Evolutionary conservation across 2,797 vertebrate species (phyloP).

Genomic region (Pseudochaenichthys georgianus): DNA sequence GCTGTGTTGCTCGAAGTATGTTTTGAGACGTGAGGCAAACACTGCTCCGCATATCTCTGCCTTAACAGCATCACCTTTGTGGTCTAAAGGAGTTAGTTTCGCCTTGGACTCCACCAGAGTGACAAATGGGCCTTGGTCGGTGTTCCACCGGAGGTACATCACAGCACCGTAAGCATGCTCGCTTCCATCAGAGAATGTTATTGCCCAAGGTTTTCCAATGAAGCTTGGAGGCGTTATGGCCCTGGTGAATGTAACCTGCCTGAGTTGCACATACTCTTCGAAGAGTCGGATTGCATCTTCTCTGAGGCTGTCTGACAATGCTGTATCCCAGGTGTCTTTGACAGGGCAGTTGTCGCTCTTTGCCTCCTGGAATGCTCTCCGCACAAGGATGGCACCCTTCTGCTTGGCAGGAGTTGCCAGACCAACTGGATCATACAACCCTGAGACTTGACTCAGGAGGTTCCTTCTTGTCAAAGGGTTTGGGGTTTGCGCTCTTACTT

Average conservation of each 20-base stretch:
- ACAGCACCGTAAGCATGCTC: neutral
- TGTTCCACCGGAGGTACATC: constrained; percentile 8
- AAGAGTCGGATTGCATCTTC: too few species aligned
- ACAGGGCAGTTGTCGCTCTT: neutral
- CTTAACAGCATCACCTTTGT: constrained; percentile 7
- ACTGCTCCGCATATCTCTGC: constrained; percentile 9
- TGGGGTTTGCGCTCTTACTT: too few species aligned
- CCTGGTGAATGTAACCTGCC: too few species aligned
- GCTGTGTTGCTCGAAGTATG: neutral
- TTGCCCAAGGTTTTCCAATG: neutral
- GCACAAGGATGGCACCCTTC: too few species aligned
- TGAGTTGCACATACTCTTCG: too few species aligned
- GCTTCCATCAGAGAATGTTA: constrained; percentile 20
- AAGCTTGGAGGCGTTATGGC: neutral
- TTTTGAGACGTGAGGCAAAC: neutral
- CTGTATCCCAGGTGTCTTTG: too few species aligned
- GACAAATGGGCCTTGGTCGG: neutral
- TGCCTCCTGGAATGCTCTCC: neutral
- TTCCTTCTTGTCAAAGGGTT: too few species aligned
- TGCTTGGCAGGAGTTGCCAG: too few species aligned
- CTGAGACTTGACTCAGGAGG: too few species aligned
- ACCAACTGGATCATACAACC: too few species aligned
- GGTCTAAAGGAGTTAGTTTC: neutral
- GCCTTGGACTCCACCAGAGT: neutral
- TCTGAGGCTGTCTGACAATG: too few species aligned